phyloP scores from a whole-genome alignment of 2,888 invertebrate genomes.

The Chymomyza caudatula region DNA sequence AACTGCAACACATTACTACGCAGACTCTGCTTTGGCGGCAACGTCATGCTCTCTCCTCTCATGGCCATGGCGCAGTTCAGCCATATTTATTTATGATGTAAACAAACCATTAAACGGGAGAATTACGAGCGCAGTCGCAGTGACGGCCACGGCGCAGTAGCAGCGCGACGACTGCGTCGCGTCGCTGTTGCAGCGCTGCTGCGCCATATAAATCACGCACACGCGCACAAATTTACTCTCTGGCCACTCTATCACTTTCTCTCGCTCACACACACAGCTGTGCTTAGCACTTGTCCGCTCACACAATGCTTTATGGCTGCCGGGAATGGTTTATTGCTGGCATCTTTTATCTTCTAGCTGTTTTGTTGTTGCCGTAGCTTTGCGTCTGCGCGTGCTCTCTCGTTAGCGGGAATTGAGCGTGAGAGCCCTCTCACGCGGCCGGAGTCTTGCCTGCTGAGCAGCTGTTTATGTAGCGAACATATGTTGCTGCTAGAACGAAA shows the following conservation, averaged over 20 bases:
- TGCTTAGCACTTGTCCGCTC: constrained; percentile 48
- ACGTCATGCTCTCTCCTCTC: not conserved
- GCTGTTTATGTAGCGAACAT: constrained; percentile 66
- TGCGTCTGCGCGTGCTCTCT: constrained; percentile 44
- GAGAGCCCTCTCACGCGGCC: constrained; percentile 42
- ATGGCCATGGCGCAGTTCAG: constrained; percentile 51
- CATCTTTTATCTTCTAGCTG: constrained; percentile 53
- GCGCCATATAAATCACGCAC: constrained; percentile 55
- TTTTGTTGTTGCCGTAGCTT: not conserved
- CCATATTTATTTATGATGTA: constrained; percentile 77
- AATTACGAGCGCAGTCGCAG: constrained; percentile 71
- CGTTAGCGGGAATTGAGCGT: constrained; percentile 26
- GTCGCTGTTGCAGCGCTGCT: constrained; percentile 25
- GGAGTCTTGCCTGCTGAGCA: constrained; percentile 40
- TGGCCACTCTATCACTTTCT: constrained; percentile 39
- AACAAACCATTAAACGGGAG: constrained; percentile 76
- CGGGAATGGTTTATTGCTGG: constrained; percentile 77
- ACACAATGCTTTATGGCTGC: constrained; percentile 77
- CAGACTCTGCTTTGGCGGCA: constrained; percentile 39
- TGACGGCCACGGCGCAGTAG: constrained; percentile 29
- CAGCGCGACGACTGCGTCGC: constrained; percentile 12
- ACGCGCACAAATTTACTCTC: constrained; percentile 49
- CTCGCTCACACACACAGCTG: constrained; percentile 17
- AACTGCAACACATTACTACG: constrained; percentile 38
- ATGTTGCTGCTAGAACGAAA: constrained; percentile 55